Evolutionary conservation across 2,888 invertebrate genomes (phyloP).

Genomic region (Limenitis camilla): DNA sequence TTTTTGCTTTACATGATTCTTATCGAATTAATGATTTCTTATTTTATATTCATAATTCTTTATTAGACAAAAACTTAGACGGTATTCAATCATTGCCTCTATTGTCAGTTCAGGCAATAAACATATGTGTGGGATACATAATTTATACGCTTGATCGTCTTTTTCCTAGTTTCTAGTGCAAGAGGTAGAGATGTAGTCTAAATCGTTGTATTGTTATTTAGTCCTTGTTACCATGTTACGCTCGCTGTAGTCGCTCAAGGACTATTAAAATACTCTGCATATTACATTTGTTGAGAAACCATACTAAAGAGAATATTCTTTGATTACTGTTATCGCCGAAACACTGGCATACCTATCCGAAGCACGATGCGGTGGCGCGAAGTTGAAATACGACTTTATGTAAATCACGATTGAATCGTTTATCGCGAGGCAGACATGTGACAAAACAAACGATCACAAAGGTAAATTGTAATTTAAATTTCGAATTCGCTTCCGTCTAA

Average conservation of each 20-base stretch:
- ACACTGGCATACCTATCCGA: conserved; percentile 36
- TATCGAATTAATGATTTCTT: conserved; percentile 40
- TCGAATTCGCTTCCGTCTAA: conserved; percentile 38
- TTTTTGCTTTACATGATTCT: conserved; percentile 42
- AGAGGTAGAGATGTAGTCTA: too few species aligned
- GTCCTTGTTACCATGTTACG: too few species aligned
- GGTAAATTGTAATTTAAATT: conserved; percentile 47
- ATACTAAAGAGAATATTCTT: conserved; percentile 19
- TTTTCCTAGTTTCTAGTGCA: too few species aligned
- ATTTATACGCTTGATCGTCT: too few species aligned
- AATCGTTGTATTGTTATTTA: too few species aligned
- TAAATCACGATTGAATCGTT: conserved; percentile 53
- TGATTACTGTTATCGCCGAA: conserved; percentile 56
- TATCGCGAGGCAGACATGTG: conserved; percentile 49
- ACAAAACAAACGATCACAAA: conserved; percentile 52
- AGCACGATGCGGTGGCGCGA: conserved; percentile 38
- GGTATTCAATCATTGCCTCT: too few species aligned
- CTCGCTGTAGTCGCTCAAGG: too few species aligned
- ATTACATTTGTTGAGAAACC: too few species aligned
- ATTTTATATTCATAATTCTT: conserved; percentile 25
- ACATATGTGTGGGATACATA: too few species aligned
- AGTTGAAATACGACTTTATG: conserved; percentile 62
- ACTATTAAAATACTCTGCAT: background rate
- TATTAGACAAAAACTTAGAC: too few species aligned
- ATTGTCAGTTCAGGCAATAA: too few species aligned